These are phyloP conservation scores for Cephus sareptanus DNA, from an alignment of 2,888 invertebrate genomes.

Conservation along the genomic window DNA sequence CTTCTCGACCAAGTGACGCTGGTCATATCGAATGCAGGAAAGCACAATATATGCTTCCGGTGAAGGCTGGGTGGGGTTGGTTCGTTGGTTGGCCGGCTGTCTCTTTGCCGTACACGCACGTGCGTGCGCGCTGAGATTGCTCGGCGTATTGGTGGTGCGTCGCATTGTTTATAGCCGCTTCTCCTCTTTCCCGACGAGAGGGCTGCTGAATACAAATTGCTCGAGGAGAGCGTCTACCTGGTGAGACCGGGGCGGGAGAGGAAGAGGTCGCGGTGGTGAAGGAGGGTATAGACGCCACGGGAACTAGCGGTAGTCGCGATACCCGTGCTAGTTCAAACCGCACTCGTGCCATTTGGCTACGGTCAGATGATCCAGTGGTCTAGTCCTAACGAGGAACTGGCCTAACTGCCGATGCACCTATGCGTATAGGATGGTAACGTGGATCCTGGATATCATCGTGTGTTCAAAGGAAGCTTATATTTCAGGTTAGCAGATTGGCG, in stretches of 20 bases:
- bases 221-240: constrained; percentile 24
- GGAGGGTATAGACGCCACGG: constrained; percentile 1
- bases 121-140: constrained; percentile 43
- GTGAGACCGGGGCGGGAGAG: not conserved
- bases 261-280: constrained; percentile 8
- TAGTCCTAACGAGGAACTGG: not conserved
- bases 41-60: constrained; percentile 61
- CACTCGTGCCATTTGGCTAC: not conserved
- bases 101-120: constrained; percentile 50
- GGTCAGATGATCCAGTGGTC: not conserved
- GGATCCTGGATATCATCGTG: not conserved
- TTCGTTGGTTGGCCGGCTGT: constrained; percentile 42
- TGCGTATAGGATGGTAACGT: not conserved
- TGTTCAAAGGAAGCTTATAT: not conserved
- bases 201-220: constrained; percentile 62
- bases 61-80: constrained; percentile 53
- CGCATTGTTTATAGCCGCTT: constrained; percentile 65
- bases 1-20: not conserved
- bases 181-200: constrained; percentile 59
- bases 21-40: constrained; percentile 60
- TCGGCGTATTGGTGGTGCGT: constrained; percentile 57
- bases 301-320: not conserved
- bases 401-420: not conserved
- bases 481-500: not conserved
- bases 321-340: not conserved